phyloP scores from a whole-genome alignment of 2,113 vertebrate genomes.

The Rhea americana region DNA sequence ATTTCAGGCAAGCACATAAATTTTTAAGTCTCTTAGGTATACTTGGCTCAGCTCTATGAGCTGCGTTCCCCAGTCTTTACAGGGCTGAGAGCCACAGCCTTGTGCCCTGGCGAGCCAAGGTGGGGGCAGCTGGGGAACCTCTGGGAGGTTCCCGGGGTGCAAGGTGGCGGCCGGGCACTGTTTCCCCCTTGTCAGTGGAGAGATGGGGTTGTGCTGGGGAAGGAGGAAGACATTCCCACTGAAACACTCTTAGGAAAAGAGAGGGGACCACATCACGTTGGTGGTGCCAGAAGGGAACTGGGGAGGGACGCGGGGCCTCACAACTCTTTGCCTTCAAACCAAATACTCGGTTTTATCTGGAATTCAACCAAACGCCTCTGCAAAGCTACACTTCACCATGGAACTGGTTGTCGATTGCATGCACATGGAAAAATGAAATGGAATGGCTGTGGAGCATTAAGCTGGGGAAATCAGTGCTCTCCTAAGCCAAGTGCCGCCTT shows the following conservation, averaged over 20 bases:
- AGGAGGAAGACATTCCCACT: not conserved
- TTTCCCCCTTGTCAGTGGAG: not conserved
- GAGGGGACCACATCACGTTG: not conserved
- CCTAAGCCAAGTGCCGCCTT: not conserved
- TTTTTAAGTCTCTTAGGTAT: not conserved
- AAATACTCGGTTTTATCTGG: not conserved
- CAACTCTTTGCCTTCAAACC: not conserved
- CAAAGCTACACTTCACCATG: not conserved
- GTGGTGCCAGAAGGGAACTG: not conserved
- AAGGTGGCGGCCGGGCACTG: not conserved
- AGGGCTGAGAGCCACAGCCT: not conserved
- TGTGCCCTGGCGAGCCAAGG: fast-evolving
- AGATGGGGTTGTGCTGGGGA: not conserved
- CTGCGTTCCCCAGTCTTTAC: not conserved
- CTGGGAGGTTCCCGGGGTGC: fast-evolving
- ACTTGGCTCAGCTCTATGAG: not conserved
- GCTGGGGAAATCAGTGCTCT: not conserved
- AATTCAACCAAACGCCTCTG: not conserved
- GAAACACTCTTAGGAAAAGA: not conserved
- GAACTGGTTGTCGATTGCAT: not conserved
- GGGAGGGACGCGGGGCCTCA: not conserved
- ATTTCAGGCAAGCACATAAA: not conserved
- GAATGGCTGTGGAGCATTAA: fast-evolving
- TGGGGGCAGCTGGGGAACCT: not conserved
- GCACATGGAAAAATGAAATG: not conserved